A percentile compares a stretch with the other conserved stretches of the same genome.
Conservation (phyloP, 2,797 vertebrate genomes). For the Molossus molossus region DNA sequence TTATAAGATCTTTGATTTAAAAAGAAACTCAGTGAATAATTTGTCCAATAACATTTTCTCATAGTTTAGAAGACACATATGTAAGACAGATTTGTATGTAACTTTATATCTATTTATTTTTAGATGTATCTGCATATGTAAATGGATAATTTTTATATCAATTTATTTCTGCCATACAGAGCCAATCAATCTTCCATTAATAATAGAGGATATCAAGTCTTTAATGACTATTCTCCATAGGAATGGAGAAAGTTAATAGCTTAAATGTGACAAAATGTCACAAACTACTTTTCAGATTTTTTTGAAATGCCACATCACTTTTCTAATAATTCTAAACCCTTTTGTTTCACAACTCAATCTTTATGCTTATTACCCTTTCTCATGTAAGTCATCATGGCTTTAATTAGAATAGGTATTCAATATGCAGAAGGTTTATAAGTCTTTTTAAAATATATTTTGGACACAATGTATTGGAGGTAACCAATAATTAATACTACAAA, state of each 20-base stretch:
- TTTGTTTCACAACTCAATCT: background rate
- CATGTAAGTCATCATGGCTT: background rate
- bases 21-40: background rate
- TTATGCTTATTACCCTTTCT: background rate
- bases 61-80: background rate
- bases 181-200: constrained; percentile 39
- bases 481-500: constrained; percentile 15
- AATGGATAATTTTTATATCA: background rate
- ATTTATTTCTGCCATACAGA: background rate
- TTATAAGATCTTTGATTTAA: constrained; percentile 14
- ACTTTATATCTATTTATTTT: background rate
- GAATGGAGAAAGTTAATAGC: constrained; percentile 13
- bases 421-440: background rate
- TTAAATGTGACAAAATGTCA: constrained; percentile 54
- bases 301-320: background rate
- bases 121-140: background rate
- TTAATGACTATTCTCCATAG: constrained; percentile 42
- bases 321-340: background rate
- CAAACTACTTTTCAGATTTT: constrained; percentile 30
- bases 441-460: background rate
- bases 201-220: background rate
- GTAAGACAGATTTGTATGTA: background rate
- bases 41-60: background rate
- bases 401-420: background rate
- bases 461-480: background rate